Percentiles rank a stretch among this genome's conserved stretches.
Evolutionary conservation across 2,888 invertebrate genomes (phyloP).

Genomic region (Morinoia aosen): DNA sequence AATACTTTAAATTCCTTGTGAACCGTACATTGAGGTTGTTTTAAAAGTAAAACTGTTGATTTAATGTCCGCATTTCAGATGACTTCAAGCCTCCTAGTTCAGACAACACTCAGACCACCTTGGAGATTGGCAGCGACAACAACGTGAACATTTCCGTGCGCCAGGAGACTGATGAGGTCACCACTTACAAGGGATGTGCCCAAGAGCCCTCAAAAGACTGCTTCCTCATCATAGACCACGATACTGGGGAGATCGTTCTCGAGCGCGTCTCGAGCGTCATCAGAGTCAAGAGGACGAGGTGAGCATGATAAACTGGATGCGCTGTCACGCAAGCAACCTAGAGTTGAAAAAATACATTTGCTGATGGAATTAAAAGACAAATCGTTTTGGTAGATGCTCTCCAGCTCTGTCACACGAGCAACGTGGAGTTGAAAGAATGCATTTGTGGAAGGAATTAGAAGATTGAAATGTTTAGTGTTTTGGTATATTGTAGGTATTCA

Average conservation of each 20-base stretch:
- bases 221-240: constrained; percentile 91
- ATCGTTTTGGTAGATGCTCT: too few relatives aligned
- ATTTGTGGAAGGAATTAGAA: too few relatives aligned
- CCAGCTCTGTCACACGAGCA: too few relatives aligned
- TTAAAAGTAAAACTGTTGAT: not conserved
- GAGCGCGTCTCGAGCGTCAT: constrained; percentile 93
- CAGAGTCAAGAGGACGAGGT: constrained; percentile 87
- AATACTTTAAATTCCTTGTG: too few relatives aligned
- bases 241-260: constrained; percentile 92
- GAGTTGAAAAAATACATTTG: too few relatives aligned
- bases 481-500: too few relatives aligned
- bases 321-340: too few relatives aligned
- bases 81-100: constrained; percentile 99
- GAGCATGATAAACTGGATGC: not conserved
- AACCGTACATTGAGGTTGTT: too few relatives aligned
- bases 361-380: too few relatives aligned
- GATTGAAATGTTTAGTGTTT: too few relatives aligned
- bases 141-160: constrained; percentile 92
- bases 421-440: too few relatives aligned
- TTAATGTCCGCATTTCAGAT: constrained; percentile 73
- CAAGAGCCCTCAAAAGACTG: constrained; percentile 92
- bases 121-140: constrained; percentile 83
- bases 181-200: constrained; percentile 74
- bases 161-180: constrained; percentile 92
- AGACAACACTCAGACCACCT: constrained; percentile 88